phyloP scores from a whole-genome alignment of 2,888 invertebrate genomes.

The Aromia moschata region DNA sequence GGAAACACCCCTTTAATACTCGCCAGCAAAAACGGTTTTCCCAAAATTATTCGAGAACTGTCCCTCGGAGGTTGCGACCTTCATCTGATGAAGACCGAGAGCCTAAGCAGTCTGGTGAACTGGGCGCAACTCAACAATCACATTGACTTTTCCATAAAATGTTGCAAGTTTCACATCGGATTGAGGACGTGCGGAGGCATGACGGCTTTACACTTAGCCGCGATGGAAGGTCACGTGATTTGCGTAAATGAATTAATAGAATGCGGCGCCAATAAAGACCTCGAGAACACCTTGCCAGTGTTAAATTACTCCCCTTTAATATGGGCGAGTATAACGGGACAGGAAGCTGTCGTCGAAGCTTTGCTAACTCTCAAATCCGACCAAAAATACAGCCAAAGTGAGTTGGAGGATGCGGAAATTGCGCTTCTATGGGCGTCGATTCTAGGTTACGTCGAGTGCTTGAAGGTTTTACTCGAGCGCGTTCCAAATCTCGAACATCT shows the following conservation, averaged over 20 bases:
- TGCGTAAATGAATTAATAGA: slow-evolving; percentile 9
- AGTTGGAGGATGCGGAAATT: background rate
- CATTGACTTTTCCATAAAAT: slow-evolving; percentile 9
- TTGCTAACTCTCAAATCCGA: background rate
- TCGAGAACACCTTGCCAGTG: slow-evolving; percentile 4
- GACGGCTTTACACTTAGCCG: slow-evolving; percentile 19
- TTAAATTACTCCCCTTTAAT: slow-evolving; percentile 12
- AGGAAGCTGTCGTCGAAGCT: background rate
- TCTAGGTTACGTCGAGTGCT: slow-evolving; percentile 15
- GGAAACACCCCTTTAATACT: slow-evolving; percentile 16
- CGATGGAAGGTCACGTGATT: slow-evolving; percentile 5
- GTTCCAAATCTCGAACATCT: background rate
- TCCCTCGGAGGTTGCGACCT: background rate
- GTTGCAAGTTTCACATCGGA: background rate
- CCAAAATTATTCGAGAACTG: slow-evolving; percentile 3
- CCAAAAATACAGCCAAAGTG: background rate
- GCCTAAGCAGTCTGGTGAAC: background rate
- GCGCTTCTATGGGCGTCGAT: slow-evolving; percentile 16
- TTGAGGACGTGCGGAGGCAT: slow-evolving; percentile 2
- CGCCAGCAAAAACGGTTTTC: slow-evolving; percentile 20
- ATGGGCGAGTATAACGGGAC: slow-evolving; percentile 18
- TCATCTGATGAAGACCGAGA: slow-evolving; percentile 17
- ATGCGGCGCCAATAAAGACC: slow-evolving; percentile 5
- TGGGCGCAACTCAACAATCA: slow-evolving; percentile 13
- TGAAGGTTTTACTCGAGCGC: background rate